Percentiles rank a stretch among this genome's conserved stretches.
These are phyloP conservation scores for Leucosticte australis DNA, from an alignment of 2,113 vertebrate species.

Conservation along the genomic window DNA sequence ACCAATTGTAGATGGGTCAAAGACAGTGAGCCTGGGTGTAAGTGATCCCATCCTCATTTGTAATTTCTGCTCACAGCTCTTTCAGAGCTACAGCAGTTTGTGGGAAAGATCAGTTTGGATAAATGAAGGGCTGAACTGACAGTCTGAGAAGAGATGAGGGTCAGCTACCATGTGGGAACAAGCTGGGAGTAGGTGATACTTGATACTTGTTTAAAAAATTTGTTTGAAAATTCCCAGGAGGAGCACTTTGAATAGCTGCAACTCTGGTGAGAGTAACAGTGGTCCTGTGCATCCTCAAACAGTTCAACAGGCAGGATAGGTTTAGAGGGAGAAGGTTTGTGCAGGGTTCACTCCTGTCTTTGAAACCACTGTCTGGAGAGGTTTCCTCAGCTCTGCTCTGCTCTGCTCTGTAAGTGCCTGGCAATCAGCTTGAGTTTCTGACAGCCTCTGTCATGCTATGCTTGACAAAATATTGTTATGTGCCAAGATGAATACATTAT, in stretches of 20 bases:
- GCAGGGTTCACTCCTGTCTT: background rate
- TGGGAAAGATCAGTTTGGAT: background rate
- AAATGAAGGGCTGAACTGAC: background rate
- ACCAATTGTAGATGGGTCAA: background rate
- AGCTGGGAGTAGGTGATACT: background rate
- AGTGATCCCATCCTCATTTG: background rate
- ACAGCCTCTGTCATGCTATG: background rate
- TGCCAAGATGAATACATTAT: background rate
- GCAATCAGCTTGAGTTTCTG: background rate
- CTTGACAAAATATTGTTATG: background rate
- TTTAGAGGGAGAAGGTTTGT: background rate
- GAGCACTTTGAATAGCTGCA: background rate
- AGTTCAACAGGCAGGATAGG: background rate
- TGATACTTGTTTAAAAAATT: background rate
- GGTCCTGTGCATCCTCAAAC: background rate
- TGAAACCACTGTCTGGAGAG: background rate
- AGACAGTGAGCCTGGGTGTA: background rate
- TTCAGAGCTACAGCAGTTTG: background rate
- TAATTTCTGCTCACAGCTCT: background rate
- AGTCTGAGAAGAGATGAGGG: background rate
- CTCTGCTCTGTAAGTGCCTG: background rate
- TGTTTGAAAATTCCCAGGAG: background rate
- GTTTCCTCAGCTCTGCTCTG: background rate
- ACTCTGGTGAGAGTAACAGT: background rate
- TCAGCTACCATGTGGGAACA: background rate